Conservation (phyloP, 2,797 vertebrate species). For the Acanthurus tractus region DNA sequence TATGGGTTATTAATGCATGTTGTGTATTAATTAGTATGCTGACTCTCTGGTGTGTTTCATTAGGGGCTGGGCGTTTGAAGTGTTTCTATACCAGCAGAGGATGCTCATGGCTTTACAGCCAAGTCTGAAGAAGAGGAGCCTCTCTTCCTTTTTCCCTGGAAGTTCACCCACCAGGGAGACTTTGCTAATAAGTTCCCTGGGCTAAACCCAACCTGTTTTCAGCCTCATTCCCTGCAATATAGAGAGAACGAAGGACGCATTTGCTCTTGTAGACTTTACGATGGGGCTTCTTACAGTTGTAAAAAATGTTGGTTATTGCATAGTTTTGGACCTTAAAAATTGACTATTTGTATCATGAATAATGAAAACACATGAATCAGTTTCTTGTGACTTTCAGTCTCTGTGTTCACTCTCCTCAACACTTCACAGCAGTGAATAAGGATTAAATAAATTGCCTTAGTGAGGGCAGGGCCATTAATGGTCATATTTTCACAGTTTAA, state of each 20-base stretch:
- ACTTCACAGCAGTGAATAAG: slow-evolving; percentile 59
- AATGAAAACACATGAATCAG: slow-evolving; percentile 10
- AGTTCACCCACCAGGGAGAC: slow-evolving; percentile 69
- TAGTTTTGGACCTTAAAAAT: slow-evolving; percentile 32
- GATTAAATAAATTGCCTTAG: slow-evolving; percentile 63
- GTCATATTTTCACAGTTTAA: slow-evolving; percentile 65
- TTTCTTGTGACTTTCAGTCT: neutral
- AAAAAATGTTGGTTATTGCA: slow-evolving; percentile 34
- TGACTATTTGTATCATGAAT: slow-evolving; percentile 40
- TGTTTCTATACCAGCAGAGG: slow-evolving; percentile 78
- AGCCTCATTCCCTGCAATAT: slow-evolving; percentile 55
- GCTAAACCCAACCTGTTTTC: slow-evolving; percentile 73
- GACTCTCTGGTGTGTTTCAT: slow-evolving; percentile 65
- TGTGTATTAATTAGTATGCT: slow-evolving; percentile 70
- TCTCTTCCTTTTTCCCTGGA: slow-evolving; percentile 59
- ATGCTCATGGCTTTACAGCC: slow-evolving; percentile 77
- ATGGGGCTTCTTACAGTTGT: slow-evolving; percentile 10
- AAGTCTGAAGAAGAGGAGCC: slow-evolving; percentile 51
- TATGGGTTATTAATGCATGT: slow-evolving; percentile 71
- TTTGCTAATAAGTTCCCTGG: slow-evolving; percentile 79
- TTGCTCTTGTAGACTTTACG: slow-evolving; percentile 45
- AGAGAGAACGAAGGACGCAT: slow-evolving; percentile 55
- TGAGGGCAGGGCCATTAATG: slow-evolving; percentile 50
- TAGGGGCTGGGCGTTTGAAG: slow-evolving; percentile 68
- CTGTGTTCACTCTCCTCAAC: slow-evolving; percentile 42